phyloP scores from a whole-genome alignment of 2,797 vertebrate species.

The Merluccius polli region DNA sequence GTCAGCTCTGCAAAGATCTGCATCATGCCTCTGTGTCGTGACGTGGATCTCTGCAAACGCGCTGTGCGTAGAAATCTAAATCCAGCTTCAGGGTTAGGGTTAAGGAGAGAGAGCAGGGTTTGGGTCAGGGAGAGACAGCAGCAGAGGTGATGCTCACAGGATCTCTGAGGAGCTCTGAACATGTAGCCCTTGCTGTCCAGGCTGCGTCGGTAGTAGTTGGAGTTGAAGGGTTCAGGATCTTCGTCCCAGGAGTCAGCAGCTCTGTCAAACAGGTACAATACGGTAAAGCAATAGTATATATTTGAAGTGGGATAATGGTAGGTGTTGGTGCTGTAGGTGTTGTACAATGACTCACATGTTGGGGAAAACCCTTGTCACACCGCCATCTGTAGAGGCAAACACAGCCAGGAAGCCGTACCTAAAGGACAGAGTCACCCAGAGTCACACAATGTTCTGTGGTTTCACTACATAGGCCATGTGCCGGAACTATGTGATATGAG shows the following conservation, averaged over 20 bases:
- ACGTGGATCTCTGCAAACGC: neutral
- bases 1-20: neutral
- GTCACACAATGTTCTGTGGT: neutral
- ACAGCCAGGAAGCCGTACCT: slow-evolving; percentile 96
- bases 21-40: neutral
- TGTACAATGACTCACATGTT: slow-evolving; percentile 83
- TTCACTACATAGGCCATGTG: too few species aligned
- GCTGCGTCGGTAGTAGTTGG: slow-evolving; percentile 92
- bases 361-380: slow-evolving; percentile 93
- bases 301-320: neutral
- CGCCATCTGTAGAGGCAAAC: slow-evolving; percentile 91
- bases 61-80: neutral
- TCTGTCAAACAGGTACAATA: slow-evolving; percentile 61
- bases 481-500: too few species aligned
- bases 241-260: slow-evolving; percentile 94
- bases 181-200: slow-evolving; percentile 94
- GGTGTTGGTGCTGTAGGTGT: neutral
- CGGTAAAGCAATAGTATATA: neutral
- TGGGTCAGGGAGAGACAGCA: too few species aligned
- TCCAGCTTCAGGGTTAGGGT: neutral
- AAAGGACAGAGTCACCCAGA: slow-evolving; percentile 11
- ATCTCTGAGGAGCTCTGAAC: slow-evolving; percentile 84
- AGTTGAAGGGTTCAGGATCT: slow-evolving; percentile 90
- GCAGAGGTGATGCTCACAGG: slow-evolving; percentile 72
- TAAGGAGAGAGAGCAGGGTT: neutral